Percentiles rank a stretch among this genome's conserved stretches.
These are phyloP conservation scores for Platerodrilus igneus DNA, from an alignment of 2,888 invertebrate genomes.

Conservation along the genomic window DNA sequence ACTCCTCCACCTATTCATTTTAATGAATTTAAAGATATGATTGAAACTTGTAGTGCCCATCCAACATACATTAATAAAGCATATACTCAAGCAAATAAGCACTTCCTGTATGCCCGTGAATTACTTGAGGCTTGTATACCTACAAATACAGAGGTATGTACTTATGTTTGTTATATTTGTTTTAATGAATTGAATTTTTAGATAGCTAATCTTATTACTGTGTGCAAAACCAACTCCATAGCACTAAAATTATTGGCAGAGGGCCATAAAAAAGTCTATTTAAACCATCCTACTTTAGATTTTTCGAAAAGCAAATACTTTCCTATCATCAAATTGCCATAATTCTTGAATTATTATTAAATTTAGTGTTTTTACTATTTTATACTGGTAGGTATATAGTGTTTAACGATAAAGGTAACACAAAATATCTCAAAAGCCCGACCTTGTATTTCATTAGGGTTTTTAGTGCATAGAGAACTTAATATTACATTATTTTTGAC, in stretches of 20 bases:
- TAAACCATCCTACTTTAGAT: slow-evolving; percentile 83
- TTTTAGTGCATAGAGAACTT: too few species aligned
- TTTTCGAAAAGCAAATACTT: slow-evolving; percentile 86
- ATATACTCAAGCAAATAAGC: slow-evolving; percentile 82
- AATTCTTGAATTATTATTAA: too few species aligned
- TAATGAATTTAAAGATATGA: slow-evolving; percentile 82
- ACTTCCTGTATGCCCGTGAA: slow-evolving; percentile 86
- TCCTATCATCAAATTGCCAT: slow-evolving; percentile 74
- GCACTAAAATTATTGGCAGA: slow-evolving; percentile 88
- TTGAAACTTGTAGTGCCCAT: slow-evolving; percentile 60
- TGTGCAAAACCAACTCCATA: slow-evolving; percentile 93
- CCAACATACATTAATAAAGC: too few species aligned
- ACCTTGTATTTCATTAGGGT: too few species aligned
- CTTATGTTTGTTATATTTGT: too few species aligned
- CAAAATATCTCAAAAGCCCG: too few species aligned
- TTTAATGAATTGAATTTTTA: too few species aligned
- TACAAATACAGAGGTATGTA: slow-evolving; percentile 72
- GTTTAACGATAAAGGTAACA: too few species aligned
- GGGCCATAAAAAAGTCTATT: slow-evolving; percentile 86
- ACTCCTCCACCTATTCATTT: slow-evolving; percentile 91
- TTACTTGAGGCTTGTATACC: slow-evolving; percentile 78
- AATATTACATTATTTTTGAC: too few species aligned
- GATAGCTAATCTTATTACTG: slow-evolving; percentile 77
- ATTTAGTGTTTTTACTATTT: too few species aligned
- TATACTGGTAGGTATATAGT: too few species aligned